A percentile compares a stretch with the other conserved stretches of the same genome.
phyloP scores from a whole-genome alignment of 1,140 invertebrate genomes.

The Odontomachus brunneus region DNA sequence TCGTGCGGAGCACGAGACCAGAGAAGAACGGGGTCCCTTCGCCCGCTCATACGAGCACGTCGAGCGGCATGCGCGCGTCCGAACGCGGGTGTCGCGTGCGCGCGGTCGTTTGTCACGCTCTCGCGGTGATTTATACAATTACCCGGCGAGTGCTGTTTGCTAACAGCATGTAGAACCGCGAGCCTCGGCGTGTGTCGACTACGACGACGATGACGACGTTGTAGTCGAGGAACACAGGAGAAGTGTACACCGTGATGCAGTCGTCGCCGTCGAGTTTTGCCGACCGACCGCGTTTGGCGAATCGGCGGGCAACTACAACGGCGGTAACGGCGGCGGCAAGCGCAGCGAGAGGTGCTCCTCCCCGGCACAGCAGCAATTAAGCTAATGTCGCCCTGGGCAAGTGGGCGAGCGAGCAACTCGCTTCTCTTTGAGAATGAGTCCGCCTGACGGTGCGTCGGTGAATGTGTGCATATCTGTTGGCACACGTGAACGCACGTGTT shows the following conservation, averaged over 20 bases:
- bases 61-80: conserved; percentile 46
- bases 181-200: conserved; percentile 15
- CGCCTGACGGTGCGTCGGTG: neutral
- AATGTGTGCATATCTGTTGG: too few relatives aligned
- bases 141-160: conserved; percentile 68
- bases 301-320: neutral
- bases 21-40: conserved; percentile 32
- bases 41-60: conserved; percentile 20
- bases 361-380: conserved; percentile 66
- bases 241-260: neutral
- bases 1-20: too few relatives aligned
- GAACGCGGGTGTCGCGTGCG: conserved; percentile 25
- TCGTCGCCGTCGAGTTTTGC: conserved; percentile 30
- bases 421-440: conserved; percentile 60
- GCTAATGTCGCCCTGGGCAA: conserved; percentile 68
- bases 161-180: conserved; percentile 61
- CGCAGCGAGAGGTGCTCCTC: neutral
- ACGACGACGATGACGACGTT: conserved; percentile 5
- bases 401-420: conserved; percentile 14
- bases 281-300: conserved; percentile 38
- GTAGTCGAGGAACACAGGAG: neutral
- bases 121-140: conserved; percentile 71
- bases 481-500: conserved; percentile 22
- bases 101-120: conserved; percentile 65
- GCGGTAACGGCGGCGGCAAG: neutral